These are phyloP conservation scores for Mola mola DNA, from an alignment of 2,113 vertebrate genomes.

Conservation along the genomic window DNA sequence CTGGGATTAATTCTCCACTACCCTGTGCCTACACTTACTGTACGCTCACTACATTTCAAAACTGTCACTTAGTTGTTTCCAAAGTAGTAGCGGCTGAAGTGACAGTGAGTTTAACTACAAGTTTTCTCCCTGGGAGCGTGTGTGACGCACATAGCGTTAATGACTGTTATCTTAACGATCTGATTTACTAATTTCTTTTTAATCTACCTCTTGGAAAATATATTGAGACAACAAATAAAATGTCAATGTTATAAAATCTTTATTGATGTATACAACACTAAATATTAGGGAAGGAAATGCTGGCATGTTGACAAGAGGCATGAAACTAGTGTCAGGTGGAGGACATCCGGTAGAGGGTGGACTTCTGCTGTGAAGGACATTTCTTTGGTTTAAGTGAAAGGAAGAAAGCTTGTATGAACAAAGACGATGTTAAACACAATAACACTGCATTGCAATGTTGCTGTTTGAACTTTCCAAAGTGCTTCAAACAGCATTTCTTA, in stretches of 20 bases:
- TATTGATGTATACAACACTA: constrained; percentile 64
- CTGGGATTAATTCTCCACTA: constrained; percentile 4
- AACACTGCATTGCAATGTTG: neutral
- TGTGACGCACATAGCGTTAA: no score
- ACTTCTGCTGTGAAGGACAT: constrained; percentile 33
- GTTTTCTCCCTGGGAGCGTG: neutral
- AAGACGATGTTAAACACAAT: constrained; percentile 4
- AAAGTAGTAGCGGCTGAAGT: neutral
- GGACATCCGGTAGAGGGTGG: neutral
- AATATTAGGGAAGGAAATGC: constrained; percentile 27
- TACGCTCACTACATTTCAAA: neutral
- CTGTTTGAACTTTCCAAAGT: neutral
- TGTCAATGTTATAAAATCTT: constrained; percentile 53
- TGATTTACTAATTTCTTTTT: no score
- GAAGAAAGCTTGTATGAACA: constrained; percentile 11
- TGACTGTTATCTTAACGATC: no score
- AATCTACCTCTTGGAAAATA: no score
- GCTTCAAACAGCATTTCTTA: neutral
- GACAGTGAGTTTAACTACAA: neutral
- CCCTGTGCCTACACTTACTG: neutral
- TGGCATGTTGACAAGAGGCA: constrained; percentile 36
- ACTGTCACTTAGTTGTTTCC: neutral
- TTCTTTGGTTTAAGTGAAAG: constrained; percentile 60
- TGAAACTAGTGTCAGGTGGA: constrained; percentile 20
- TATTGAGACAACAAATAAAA: constrained; percentile 3